These are phyloP conservation scores for Patiria pectinifera DNA, from an alignment of 53 echinoderm and acorn worm species.

Conservation along the genomic window DNA sequence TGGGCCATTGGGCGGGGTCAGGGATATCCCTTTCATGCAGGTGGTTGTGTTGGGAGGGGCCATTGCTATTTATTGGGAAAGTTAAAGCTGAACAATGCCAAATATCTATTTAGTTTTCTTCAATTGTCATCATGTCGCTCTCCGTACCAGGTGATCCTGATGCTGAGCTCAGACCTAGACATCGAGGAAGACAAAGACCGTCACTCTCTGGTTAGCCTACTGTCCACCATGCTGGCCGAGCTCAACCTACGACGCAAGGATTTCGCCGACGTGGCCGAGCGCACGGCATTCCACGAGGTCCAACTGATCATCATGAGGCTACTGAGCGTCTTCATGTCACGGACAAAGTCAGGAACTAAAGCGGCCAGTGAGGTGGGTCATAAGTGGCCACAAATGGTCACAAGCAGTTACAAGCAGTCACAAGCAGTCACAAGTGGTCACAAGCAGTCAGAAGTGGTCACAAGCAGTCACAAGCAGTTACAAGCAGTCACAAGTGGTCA, in stretches of 20 bases:
- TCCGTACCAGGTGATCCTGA: slow-evolving; percentile 78
- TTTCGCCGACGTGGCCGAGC: slow-evolving; percentile 83
- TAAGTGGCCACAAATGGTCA: too few species aligned
- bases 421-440: too few species aligned
- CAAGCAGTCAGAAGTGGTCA: too few species aligned
- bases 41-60: slow-evolving; percentile 50
- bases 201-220: slow-evolving; percentile 79
- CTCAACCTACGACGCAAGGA: slow-evolving; percentile 82
- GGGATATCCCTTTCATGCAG: slow-evolving; percentile 98
- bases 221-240: slow-evolving; percentile 80
- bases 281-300: slow-evolving; percentile 94
- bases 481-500: too few species aligned
- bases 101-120: background rate
- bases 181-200: slow-evolving; percentile 90
- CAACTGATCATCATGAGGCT: slow-evolving; percentile 98
- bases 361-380: slow-evolving; percentile 85
- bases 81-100: too few species aligned
- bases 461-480: too few species aligned
- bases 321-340: slow-evolving; percentile 99
- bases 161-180: slow-evolving; percentile 96
- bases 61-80: slow-evolving; percentile 34
- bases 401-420: background rate
- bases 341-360: slow-evolving; percentile 98
- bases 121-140: background rate
- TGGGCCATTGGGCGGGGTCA: background rate